Evolutionary conservation across 2,113 vertebrate species (phyloP), one percentile per base, ranked within the genome.

Genomic region (Otis tarda): DNA sequence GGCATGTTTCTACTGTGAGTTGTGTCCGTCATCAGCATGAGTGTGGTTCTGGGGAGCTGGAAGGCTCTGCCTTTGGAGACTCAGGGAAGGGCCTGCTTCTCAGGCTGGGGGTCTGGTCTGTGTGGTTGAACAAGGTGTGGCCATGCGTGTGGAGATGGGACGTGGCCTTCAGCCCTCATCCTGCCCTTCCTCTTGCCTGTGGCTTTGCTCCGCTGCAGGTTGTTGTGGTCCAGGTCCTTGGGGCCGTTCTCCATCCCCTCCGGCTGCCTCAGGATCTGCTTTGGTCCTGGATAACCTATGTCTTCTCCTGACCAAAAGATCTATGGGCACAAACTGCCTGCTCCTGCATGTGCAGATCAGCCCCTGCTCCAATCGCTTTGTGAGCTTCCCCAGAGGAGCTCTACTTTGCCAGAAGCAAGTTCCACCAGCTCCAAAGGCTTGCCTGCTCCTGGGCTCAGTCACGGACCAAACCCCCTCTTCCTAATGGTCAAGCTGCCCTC

Each of bases 161-260:
- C 0, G 1, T 75, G 41, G 35, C 45, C n/a, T 15, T 86, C 0
- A 37, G 35, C 39, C 37, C 18, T 86, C 0, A 0, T 30, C 41
- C 73, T 53, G 37, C 56, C n/a, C 56, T 63, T 78, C 74, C 43
- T 57, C 11, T 60, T 27, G 41, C 61, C 76, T 12, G 0, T 11
- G 35, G 86, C 68, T 86, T 81, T 1, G 13, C 27, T 77, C 71
- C 71, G 69, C 89, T 49, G 47, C 1, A 2, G 33, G 47, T 52
- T 43, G 27, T 24, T 19, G 64, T 35, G 35, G 10, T 73, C 50
- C 4, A 1, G 25, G 23, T 43, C n/a, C 35, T 19, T 2, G 16
- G 60, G 59, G 59, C 80, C 83, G 45, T 11, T 11, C n/a, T 65
- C 12, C 47, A 24, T 37, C 43, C 43, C 25, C 50, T 69, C 19